phyloP scores from a whole-genome alignment of 2,113 vertebrate genomes.

The Irena cyanogastra region DNA sequence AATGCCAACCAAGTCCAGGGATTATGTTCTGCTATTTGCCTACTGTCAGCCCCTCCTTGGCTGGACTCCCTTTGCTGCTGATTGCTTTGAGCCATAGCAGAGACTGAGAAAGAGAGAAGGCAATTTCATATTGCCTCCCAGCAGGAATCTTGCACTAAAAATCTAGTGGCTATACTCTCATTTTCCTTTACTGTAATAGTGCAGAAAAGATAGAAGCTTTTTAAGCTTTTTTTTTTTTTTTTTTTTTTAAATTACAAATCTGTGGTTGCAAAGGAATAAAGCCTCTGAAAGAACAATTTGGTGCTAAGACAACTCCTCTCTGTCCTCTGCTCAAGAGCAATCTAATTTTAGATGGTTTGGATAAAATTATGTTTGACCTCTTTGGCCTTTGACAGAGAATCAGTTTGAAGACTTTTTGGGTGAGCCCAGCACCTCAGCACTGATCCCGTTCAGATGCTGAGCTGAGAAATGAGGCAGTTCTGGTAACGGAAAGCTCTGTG shows the following conservation, averaged over 20 bases:
- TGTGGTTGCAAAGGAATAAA: not conserved
- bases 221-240: not conserved
- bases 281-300: not conserved
- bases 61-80: not conserved
- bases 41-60: not conserved
- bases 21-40: not conserved
- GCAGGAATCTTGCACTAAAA: not conserved
- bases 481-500: not conserved
- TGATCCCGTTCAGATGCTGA: accelerated
- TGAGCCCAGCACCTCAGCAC: not conserved
- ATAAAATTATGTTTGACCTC: not conserved
- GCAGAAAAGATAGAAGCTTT: not conserved
- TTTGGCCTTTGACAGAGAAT: not conserved
- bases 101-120: not conserved
- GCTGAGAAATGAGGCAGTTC: not conserved
- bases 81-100: not conserved
- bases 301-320: not conserved
- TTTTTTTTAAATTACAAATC: not conserved
- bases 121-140: not conserved
- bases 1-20: not conserved
- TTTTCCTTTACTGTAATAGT: not conserved
- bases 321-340: not conserved
- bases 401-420: not conserved
- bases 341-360: not conserved
- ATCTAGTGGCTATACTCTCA: not conserved